Evolutionary conservation across 2,113 vertebrate genomes (phyloP).

Genomic region (Takifugu bimaculatus): DNA sequence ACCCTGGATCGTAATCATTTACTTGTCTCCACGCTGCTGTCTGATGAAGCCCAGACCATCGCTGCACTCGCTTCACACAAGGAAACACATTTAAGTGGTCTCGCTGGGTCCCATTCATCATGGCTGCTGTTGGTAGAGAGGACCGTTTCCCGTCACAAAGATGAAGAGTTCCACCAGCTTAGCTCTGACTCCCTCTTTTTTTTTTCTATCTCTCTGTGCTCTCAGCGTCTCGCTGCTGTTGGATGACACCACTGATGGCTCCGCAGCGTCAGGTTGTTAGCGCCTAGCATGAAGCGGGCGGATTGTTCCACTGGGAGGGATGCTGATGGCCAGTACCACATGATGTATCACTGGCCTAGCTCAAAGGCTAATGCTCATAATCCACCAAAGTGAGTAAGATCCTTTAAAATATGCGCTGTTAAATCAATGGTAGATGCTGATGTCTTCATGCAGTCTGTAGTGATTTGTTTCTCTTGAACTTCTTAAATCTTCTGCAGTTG

Average conservation of each 20-base stretch:
- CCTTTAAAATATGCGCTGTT: slow-evolving; percentile 31
- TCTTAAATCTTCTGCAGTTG: too few relatives aligned
- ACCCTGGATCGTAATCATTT: slow-evolving; percentile 23
- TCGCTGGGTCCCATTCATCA: slow-evolving; percentile 49
- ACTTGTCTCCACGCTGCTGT: slow-evolving; percentile 26
- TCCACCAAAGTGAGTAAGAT: slow-evolving; percentile 26
- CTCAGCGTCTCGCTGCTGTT: slow-evolving; percentile 21
- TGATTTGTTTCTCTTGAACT: too few relatives aligned
- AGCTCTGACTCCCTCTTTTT: slow-evolving; percentile 5
- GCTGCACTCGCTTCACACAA: slow-evolving; percentile 21
- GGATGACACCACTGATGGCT: slow-evolving; percentile 21
- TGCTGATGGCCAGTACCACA: slow-evolving; percentile 32
- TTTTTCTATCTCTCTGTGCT: slow-evolving; percentile 19
- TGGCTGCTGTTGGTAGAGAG: slow-evolving; percentile 32
- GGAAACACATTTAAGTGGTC: slow-evolving; percentile 50
- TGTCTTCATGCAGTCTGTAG: not conserved
- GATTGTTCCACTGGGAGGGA: slow-evolving; percentile 36
- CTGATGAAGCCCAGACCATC: slow-evolving; percentile 20
- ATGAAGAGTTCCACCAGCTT: slow-evolving; percentile 38
- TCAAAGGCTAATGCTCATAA: slow-evolving; percentile 43
- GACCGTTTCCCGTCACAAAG: slow-evolving; percentile 45
- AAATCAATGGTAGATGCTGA: not conserved
- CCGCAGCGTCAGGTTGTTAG: slow-evolving; percentile 9
- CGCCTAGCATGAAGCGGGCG: slow-evolving; percentile 25
- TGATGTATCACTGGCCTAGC: slow-evolving; percentile 42